Evolutionary conservation across 1,140 invertebrate genomes (phyloP), one percentile per base, ranked within the genome.

Genomic region (Cardiocondyla obscurior): DNA sequence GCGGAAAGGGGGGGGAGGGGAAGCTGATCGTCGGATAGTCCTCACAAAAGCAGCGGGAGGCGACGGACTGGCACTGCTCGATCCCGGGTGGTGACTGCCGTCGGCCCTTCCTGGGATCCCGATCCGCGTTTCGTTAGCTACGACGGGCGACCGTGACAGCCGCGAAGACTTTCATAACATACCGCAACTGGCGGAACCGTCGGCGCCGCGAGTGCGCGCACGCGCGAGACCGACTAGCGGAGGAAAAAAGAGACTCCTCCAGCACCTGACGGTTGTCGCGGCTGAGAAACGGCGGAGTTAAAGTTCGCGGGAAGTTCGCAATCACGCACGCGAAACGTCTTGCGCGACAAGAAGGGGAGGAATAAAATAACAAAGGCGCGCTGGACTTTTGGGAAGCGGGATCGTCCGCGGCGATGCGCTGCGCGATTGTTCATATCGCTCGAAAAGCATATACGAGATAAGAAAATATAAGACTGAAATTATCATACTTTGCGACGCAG

Each of bases 131-230:
- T 10, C 49, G 69, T 25, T 28, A 22, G 19, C 51, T 12, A 12
- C 36, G n/a, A 55, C 22, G 30, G 14, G 16, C 14, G 8, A 73
- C 69, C 22, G 16, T 25, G 28, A 7, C 22, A 42, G 44, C 72
- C 22, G 33, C 44, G 14, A 57, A 64, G 39, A 60, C 83, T 82
- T 65, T 84, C 77, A 82, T 82, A 84, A 84, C 57, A 84, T 73
- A 64, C 77, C 60, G 58, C 76, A 65, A 33, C 33, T 51, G 36
- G 28, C 44, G 44, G 28, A 28, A 44, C 42, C 16, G 58, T 22
- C 69, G 30, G 16, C 16, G 62, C 8, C 58, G 22, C 28, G 36
- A 44, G 28, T 36, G 30, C 44, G 14, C 69, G 69, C 69, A 72
- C 5, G 69, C 69, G 69, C 69, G 69, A 8, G 14, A 14, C 4